Evolutionary conservation across 1,140 invertebrate genomes (phyloP).

Genomic region (Atopsyche davidsoni): DNA sequence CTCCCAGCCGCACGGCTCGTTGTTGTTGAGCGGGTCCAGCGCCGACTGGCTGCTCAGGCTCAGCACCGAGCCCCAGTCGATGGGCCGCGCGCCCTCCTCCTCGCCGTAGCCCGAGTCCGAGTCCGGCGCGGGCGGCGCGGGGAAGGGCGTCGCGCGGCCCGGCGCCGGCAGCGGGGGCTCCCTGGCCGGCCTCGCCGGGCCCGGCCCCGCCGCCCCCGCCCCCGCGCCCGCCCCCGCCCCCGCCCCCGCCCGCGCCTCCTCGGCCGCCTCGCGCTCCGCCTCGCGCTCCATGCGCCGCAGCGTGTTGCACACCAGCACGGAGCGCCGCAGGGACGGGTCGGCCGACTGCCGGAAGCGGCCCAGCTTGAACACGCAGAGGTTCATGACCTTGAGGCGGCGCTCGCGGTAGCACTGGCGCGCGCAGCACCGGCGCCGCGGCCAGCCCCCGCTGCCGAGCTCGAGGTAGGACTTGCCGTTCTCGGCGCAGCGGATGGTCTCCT

Average conservation of each 20-base stretch:
- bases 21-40: constrained; percentile 75
- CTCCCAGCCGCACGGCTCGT: constrained; percentile 53
- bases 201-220: constrained; percentile 37
- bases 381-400: constrained; percentile 80
- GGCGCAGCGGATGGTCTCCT: constrained; percentile 78
- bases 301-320: constrained; percentile 92
- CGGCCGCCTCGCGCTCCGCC: constrained; percentile 72
- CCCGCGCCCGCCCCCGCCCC: constrained; percentile 36
- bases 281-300: constrained; percentile 84
- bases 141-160: constrained; percentile 45
- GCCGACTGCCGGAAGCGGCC: constrained; percentile 80
- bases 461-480: constrained; percentile 88
- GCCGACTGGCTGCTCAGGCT: constrained; percentile 78
- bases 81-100: constrained; percentile 66
- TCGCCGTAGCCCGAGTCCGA: constrained; percentile 72
- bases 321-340: constrained; percentile 84
- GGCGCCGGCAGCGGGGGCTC: constrained; percentile 45
- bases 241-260: constrained; percentile 38
- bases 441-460: constrained; percentile 73
- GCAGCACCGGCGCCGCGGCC: constrained; percentile 67
- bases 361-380: constrained; percentile 89
- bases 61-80: constrained; percentile 87
- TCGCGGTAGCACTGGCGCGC: constrained; percentile 74
- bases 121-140: constrained; percentile 47
- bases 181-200: constrained; percentile 41